Percentiles rank a stretch among this genome's conserved stretches.
These are phyloP conservation scores for Mus musculus DNA, from an alignment of 2,113 vertebrate species.

Conservation along the genomic window GRCm39 chrX:128393501-128394000, in stretches of 20 bases:
- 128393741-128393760: not conserved
- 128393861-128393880: not conserved
- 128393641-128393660: not conserved
- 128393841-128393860: not conserved
- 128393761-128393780: not conserved
- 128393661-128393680: not conserved
- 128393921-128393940: not conserved
- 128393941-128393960: not conserved
- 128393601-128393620: not conserved
- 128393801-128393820: not conserved
- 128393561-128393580: not conserved
- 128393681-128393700: not conserved
- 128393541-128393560: not conserved
- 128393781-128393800: not conserved
- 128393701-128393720: not conserved
- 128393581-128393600: not conserved
- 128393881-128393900: not conserved
- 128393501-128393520: not conserved
- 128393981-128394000: not conserved
- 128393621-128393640: not conserved
- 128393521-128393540: not conserved
- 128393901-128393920: not conserved
- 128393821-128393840: not conserved
- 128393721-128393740: not conserved
- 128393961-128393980: not conserved